These are phyloP conservation scores for Ploceus nigricollis DNA, from an alignment of 2,113 vertebrate genomes.

Conservation along the genomic window DNA sequence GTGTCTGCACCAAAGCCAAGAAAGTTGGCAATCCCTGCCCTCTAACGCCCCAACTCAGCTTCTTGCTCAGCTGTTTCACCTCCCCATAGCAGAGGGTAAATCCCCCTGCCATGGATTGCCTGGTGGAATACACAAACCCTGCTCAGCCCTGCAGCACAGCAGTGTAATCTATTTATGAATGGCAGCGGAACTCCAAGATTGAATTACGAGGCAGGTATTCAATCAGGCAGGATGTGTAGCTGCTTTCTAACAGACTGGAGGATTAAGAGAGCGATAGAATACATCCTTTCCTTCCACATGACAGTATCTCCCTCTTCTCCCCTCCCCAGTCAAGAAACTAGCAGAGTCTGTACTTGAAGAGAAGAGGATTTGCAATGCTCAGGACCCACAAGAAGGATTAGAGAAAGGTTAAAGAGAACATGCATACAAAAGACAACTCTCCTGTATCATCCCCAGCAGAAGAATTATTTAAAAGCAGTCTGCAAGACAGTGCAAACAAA, in stretches of 20 bases:
- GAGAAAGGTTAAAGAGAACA: constrained; percentile 25
- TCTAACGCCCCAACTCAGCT: not conserved
- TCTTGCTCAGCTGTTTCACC: not conserved
- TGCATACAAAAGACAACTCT: not conserved
- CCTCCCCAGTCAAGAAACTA: not conserved
- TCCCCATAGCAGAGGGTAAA: not conserved
- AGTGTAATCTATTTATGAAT: constrained; percentile 19
- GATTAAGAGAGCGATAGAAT: constrained; percentile 21
- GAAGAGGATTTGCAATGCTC: constrained; percentile 32
- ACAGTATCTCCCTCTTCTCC: constrained; percentile 11
- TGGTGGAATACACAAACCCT: not conserved
- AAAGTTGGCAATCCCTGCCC: not conserved
- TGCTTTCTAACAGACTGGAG: constrained; percentile 1
- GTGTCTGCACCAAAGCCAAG: not conserved
- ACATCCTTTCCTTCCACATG: constrained; percentile 28
- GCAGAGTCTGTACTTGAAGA: not conserved
- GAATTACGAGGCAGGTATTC: constrained; percentile 62
- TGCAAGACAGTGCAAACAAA: not conserved
- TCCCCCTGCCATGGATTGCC: not conserved
- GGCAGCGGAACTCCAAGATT: constrained; percentile 41
- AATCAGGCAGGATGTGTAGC: constrained; percentile 47
- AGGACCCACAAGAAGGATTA: constrained; percentile 31
- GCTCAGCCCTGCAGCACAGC: not conserved
- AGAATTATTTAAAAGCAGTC: not conserved
- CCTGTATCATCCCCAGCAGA: not conserved